phyloP scores from a whole-genome alignment of 2,888 invertebrate species.

The Spodoptera picta region DNA sequence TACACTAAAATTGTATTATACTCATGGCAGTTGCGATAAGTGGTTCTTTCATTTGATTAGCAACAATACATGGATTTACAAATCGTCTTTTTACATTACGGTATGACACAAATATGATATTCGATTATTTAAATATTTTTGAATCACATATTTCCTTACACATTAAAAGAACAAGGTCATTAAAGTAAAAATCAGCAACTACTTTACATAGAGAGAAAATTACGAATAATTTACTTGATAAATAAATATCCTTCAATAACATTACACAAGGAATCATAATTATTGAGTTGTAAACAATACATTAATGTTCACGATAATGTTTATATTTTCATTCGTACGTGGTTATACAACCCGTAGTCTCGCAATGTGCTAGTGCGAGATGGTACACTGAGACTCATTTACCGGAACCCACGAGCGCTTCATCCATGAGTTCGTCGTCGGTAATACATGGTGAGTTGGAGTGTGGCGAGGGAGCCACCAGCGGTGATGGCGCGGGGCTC shows the following conservation, averaged over 20 bases:
- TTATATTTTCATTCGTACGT: slow-evolving; percentile 24
- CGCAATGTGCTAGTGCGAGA: not conserved
- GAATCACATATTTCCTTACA: slow-evolving; percentile 53
- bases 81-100: slow-evolving; percentile 57
- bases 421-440: slow-evolving; percentile 97
- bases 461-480: slow-evolving; percentile 91
- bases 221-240: slow-evolving; percentile 48
- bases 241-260: slow-evolving; percentile 53
- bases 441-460: slow-evolving; percentile 94
- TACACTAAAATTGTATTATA: slow-evolving; percentile 69
- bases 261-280: slow-evolving; percentile 48
- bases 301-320: slow-evolving; percentile 15
- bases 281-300: slow-evolving; percentile 32
- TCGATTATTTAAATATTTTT: slow-evolving; percentile 48
- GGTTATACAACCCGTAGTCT: slow-evolving; percentile 5
- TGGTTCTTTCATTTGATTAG: slow-evolving; percentile 52
- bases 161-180: slow-evolving; percentile 40
- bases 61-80: slow-evolving; percentile 54
- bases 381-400: slow-evolving; percentile 85
- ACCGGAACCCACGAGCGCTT: slow-evolving; percentile 93
- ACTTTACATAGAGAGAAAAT: slow-evolving; percentile 46
- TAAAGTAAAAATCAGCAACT: slow-evolving; percentile 41
- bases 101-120: slow-evolving; percentile 55
- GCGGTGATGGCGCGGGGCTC: slow-evolving; percentile 92
- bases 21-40: slow-evolving; percentile 69